Evolutionary conservation across 2,797 vertebrate genomes (phyloP), one percentile per base, ranked within the genome.

Genomic region (Prunella strophiata): DNA sequence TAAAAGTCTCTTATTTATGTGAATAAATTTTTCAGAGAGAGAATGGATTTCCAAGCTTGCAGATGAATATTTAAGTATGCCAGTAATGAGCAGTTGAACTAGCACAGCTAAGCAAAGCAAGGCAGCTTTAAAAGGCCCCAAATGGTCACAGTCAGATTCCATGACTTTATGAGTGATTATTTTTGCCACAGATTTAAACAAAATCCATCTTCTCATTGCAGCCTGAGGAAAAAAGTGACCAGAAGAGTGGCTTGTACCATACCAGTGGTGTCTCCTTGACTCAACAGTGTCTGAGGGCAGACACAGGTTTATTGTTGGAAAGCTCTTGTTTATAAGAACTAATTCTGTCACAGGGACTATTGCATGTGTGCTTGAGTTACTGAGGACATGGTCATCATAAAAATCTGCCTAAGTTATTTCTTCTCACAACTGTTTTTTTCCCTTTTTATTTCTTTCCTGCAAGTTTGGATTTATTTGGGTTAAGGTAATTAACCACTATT

Each of bases 1-100:
- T 32, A 63, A 23, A 86, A 62, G 8, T 57, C 61, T 83, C 54
- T 34, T 34, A 34, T 40, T 58, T 10, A 58, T 13, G 17, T 77
- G 75, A 88, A 76, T 78, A 96, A 95, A 92, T 85, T 85, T 48
- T 61, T 93, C 70, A 95, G 66, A 86, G 71, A 84, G 21, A 81
- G 26, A 76, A 47, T 55, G 36, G 59, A 85, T 97, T 91, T 95
- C 75, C 89, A 93, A 82, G 81, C 67, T 75, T 94, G 54, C 38
- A 91, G 80, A 80, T 89, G 74, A 88, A 85, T 80, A 79, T 79
- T 79, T 76, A 82, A 89, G 61, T 40, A 86, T 51, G 78, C 76
- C 89, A 95, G 26, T 85, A 91, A 88, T 22, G 36, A 91, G 40
- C 40, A 91, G 59, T 11, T 84, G 75, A 92, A 94, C 71, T 23